Percentiles rank a stretch among this genome's conserved stretches.
Evolutionary conservation across 2,888 invertebrate genomes (phyloP).

Genomic region (Lepidonotus clava): DNA sequence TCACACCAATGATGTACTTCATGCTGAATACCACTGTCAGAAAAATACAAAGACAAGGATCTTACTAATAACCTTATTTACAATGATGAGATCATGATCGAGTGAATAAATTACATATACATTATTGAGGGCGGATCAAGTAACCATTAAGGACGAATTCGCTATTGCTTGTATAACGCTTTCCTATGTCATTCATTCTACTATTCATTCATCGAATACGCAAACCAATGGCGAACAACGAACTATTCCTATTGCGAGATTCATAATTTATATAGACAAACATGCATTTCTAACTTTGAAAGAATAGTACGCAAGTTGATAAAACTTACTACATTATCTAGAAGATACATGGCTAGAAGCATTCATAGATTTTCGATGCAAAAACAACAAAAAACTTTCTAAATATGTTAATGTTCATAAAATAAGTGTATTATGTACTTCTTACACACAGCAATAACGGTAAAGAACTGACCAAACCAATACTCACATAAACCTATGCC

Average conservation of each 20-base stretch:
- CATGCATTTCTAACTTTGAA: background rate
- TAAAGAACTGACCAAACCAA: background rate
- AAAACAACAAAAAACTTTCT: background rate
- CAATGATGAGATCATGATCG: background rate
- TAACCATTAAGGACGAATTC: background rate
- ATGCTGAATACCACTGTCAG: conserved; percentile 69
- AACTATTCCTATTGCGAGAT: too few species aligned
- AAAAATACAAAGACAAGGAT: background rate
- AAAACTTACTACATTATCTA: background rate
- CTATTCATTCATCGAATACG: background rate
- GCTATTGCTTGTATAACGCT: background rate
- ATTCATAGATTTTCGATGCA: background rate
- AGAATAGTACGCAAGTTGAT: background rate
- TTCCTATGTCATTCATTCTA: background rate
- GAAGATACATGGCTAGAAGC: background rate
- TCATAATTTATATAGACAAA: too few species aligned
- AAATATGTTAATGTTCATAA: background rate
- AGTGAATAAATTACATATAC: background rate
- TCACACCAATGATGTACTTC: conserved; percentile 73
- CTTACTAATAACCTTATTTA: too few species aligned
- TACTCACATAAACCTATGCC: conserved; percentile 90
- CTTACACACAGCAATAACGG: background rate
- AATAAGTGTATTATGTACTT: background rate
- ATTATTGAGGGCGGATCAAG: background rate
- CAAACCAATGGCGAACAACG: background rate